phyloP scores from a whole-genome alignment of 2,113 vertebrate genomes.

The Vulpes ferrilata region DNA sequence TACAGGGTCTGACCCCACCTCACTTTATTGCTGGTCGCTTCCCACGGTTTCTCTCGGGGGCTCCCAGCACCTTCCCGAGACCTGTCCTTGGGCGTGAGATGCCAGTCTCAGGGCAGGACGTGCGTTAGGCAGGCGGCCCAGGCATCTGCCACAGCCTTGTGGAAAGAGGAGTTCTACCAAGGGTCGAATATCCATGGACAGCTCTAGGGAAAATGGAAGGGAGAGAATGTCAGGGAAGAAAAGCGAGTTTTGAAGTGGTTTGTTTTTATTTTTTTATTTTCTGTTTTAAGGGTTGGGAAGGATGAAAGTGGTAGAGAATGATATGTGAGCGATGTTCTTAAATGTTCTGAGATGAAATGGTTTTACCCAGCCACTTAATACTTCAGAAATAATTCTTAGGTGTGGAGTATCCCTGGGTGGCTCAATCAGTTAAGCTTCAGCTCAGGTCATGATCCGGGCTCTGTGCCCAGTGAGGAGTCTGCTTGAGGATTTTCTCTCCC shows the following conservation, averaged over 20 bases:
- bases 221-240: background rate
- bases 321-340: background rate
- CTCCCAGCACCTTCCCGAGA: background rate
- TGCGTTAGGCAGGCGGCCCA: background rate
- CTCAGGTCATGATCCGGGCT: background rate
- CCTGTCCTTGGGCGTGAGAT: accelerated
- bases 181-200: background rate
- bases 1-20: accelerated
- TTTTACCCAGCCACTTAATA: background rate
- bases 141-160: background rate
- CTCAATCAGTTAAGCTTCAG: background rate
- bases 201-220: background rate
- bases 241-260: background rate
- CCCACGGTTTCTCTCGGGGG: background rate
- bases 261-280: background rate
- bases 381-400: conserved; percentile 55
- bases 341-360: background rate
- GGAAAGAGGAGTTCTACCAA: background rate
- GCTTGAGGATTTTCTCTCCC: background rate
- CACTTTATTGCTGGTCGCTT: accelerated
- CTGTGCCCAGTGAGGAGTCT: background rate
- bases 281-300: background rate
- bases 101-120: background rate
- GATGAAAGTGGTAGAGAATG: background rate
- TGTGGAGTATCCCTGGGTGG: background rate